Conservation (phyloP, 2,113 vertebrate genomes). For the Hemicordylus capensis region DNA sequence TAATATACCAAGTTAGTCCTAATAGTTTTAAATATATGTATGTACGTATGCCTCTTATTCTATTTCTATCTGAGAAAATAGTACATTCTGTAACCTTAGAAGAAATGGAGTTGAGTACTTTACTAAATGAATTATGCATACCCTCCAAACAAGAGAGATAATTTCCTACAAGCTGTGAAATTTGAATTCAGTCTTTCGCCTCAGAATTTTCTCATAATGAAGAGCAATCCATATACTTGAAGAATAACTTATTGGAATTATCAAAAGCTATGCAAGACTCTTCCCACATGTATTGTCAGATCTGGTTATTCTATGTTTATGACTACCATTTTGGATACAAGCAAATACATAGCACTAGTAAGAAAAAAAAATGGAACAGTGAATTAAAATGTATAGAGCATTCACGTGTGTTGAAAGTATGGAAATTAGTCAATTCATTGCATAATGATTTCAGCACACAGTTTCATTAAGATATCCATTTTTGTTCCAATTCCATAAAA, state of each 20-base stretch:
- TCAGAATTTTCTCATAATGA: not conserved
- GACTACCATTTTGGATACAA: not conserved
- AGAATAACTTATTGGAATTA: not conserved
- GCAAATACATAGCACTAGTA: not conserved
- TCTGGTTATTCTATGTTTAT: not conserved
- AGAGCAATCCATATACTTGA: not conserved
- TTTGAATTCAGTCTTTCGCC: not conserved
- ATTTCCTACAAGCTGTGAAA: not conserved
- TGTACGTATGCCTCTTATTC: too few relatives aligned
- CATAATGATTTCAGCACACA: not conserved
- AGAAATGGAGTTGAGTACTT: not conserved
- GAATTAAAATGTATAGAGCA: not conserved
- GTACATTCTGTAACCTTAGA: not conserved
- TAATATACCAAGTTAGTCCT: not conserved
- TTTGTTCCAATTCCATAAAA: not conserved
- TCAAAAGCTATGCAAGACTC: accelerated
- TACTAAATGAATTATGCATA: not conserved
- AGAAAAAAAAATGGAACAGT: not conserved
- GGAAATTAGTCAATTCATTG: not conserved
- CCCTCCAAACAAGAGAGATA: not conserved
- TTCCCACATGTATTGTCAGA: not conserved
- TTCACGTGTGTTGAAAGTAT: not conserved
- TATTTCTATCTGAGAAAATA: not conserved
- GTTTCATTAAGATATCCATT: not conserved
- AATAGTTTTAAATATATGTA: too few relatives aligned